Base-by-base conservation (phyloP, 1,140 invertebrate genomes). In the Drosophila cardini region DNA sequence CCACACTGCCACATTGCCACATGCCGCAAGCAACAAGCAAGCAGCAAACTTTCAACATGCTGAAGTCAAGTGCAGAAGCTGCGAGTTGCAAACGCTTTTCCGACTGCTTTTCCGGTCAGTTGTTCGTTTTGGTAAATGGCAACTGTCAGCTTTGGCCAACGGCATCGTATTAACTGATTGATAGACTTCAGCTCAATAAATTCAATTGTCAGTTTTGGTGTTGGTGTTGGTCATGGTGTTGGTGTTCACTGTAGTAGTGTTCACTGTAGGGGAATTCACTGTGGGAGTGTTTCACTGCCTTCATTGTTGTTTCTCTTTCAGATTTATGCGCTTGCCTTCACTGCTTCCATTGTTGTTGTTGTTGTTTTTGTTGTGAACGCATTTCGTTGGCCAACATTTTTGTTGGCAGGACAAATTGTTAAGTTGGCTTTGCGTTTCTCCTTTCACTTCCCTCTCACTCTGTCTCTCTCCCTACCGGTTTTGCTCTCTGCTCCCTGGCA, bases 91-190 rank as follows among this genome's bases (percentile, higher is more conserved):
- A 34, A 30, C 34, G 26, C 21, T 32, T 58, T 42, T 21, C 38
- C 13, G 21, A 26, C 21, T 26, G 21, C 56, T 21, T 40, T 58
- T 45, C 36, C 30, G 68, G 68, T 36, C 48, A 64, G 36, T 43
- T 2, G 21, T 26, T 26, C 21, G 21, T 26, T 26, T 26, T 65
- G 69, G 69, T 64, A 72, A 72, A 65, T 65, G 69, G 61, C 62
- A 67, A 72, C 69, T 48, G 73, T 56, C 50, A 52, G 60, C 21
- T 26, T 71, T 57, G 56, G 60, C 70, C 70, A 58, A 38, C 43
- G 72, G 83, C 50, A 73, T 86, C 83, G 76, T 76, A 76, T 86
- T 87, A 73, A 86, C 83, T 86, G 83, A 86, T 86, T 87, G 83
- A 86, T 86, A 67, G 79, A 83, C 83, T 76, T 71, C 72, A 67